These are phyloP conservation scores for Rhynchotus rufescens DNA, from an alignment of 2,797 vertebrate genomes.

Conservation along the genomic window DNA sequence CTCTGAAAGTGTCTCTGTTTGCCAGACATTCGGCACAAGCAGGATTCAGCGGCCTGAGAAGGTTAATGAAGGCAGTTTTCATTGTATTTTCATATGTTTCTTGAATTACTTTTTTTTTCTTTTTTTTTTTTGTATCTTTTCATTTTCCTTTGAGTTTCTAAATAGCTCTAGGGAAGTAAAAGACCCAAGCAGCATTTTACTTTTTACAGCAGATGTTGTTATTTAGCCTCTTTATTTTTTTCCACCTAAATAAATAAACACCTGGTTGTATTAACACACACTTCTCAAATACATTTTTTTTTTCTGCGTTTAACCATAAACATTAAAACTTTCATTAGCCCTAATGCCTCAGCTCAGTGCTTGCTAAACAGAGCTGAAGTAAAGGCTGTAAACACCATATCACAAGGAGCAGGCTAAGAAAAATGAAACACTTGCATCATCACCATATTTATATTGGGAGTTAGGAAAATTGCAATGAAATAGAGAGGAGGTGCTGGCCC, in stretches of 20 bases:
- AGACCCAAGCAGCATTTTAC: neutral
- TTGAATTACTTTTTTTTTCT: neutral
- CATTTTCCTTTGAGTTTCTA: neutral
- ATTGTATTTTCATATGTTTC: neutral
- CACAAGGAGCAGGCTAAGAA: neutral
- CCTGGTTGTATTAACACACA: neutral
- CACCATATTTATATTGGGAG: neutral
- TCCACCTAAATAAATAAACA: neutral
- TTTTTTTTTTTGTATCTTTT: neutral
- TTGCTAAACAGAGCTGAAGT: constrained; percentile 36
- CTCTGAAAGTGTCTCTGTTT: neutral
- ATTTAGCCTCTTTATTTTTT: neutral
- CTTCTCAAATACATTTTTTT: neutral
- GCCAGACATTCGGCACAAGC: neutral
- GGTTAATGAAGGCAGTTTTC: neutral
- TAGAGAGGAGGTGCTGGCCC: neutral
- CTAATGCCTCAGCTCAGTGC: neutral
- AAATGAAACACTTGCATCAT: neutral
- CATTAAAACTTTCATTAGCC: neutral
- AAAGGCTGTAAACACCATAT: neutral
- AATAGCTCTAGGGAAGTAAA: neutral
- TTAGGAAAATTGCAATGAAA: neutral
- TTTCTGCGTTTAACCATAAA: neutral
- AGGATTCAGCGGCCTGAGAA: neutral
- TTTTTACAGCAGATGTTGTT: neutral